These are phyloP conservation scores for Branchellion lobata DNA, from an alignment of 2,888 invertebrate genomes.

Conservation along the genomic window DNA sequence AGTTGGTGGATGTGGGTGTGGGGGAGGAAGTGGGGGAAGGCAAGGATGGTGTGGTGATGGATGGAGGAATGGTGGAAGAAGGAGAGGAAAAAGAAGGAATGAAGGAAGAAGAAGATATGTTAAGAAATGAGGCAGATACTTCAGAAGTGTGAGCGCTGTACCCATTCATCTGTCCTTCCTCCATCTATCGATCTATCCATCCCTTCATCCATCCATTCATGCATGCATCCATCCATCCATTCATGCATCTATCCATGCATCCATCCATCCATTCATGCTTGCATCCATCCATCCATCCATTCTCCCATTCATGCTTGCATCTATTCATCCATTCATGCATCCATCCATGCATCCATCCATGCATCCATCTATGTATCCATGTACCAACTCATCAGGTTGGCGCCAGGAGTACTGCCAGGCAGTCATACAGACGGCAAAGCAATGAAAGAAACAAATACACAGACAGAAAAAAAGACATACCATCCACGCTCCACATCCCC, in stretches of 20 bases:
- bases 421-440: not conserved
- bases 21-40: not conserved
- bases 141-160: no score
- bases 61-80: not conserved
- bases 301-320: no score
- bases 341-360: no score
- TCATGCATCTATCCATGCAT: no score
- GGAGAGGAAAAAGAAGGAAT: not conserved
- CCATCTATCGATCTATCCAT: no score
- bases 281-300: no score
- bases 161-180: not conserved
- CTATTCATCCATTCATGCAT: no score
- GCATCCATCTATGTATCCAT: no score
- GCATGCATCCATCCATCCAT: no score
- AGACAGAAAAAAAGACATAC: not conserved
- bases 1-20: constrained; percentile 2
- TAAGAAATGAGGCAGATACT: no score
- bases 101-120: not conserved
- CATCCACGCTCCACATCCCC: not conserved
- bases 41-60: not conserved
- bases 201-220: no score
- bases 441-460: not conserved
- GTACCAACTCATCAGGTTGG: not conserved
- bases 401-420: not conserved
- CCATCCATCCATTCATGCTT: no score